These are phyloP conservation scores for Vipera latastei DNA, from an alignment of 2,797 vertebrate genomes.

Conservation along the genomic window DNA sequence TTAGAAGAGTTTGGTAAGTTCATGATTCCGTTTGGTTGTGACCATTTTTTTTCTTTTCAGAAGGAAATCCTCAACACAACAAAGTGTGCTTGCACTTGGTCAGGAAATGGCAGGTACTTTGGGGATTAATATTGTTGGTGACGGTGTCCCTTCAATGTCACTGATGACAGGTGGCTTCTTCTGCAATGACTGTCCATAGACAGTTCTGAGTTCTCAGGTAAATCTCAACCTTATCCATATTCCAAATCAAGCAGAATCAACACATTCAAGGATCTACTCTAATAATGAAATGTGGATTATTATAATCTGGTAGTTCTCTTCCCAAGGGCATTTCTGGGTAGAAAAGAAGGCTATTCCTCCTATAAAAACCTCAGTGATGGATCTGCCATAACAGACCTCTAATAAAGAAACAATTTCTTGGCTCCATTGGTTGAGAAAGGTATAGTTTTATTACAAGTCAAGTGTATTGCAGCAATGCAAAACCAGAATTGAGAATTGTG, in stretches of 20 bases:
- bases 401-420: neutral
- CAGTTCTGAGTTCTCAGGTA: neutral
- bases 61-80: neutral
- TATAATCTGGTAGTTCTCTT: neutral
- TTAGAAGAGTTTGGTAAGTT: constrained; percentile 74
- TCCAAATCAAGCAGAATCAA: neutral
- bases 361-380: neutral
- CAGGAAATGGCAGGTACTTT: neutral
- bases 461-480: neutral
- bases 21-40: accelerated
- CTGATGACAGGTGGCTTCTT: neutral
- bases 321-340: neutral
- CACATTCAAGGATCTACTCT: neutral
- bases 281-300: neutral
- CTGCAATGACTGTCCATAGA: neutral
- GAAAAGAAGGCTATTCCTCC: neutral
- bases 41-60: neutral
- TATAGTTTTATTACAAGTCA: neutral
- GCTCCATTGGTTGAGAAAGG: neutral
- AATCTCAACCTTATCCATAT: neutral
- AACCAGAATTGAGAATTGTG: neutral
- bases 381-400: neutral
- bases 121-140: neutral
- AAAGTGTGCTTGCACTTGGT: neutral
- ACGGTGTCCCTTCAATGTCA: neutral